Evolutionary conservation across 2,113 vertebrate genomes (phyloP), one percentile per base, ranked within the genome.

Genomic region (Campylorhamphus procurvoides): DNA sequence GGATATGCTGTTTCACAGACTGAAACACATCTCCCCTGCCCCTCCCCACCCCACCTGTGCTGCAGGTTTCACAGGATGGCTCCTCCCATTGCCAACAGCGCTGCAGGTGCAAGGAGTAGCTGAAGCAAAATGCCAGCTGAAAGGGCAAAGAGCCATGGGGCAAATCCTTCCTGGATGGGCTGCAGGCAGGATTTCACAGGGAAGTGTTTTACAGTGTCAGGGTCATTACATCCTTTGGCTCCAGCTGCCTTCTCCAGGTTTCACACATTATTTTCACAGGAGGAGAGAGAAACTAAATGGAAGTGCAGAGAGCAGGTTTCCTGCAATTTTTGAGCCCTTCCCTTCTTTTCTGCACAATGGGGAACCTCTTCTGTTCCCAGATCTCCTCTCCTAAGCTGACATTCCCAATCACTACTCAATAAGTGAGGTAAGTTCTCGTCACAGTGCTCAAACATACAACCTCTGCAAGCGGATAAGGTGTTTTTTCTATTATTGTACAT

Each of bases 201-300:
- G 52, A 95, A 88, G 52, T 35, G 59, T 63, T 96, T 93, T 69
- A 92, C 79, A 16, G 67, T 19, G 44, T 79, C 71, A 81, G 80
- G 91, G 88, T 62, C 33, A 71, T 71, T 90, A 90, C 86, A 74
- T 24, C 59, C 68, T 76, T 81, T 20, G 2, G 72, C 90, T 92
- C 75, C 79, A 84, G 55, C 55, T 83, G 68, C 50, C 79, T 89
- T 77, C 94, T 77, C 82, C 82, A 73, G 62, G 46, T 83, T 95
- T 86, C 90, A 88, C 86, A 81, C 37, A 20, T 66, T 74, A 77
- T 88, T 94, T 91, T 42, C 82, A 92, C 67, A 80, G 86, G 59
- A 73, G 44, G 67, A 66, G 25, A 80, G 46, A 42, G 20, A 86
- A 92, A 53, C 50, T 58, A 53, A 80, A 69, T 16, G 28, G n/a